Evolutionary conservation across 1,140 invertebrate genomes (phyloP), one percentile per base, ranked within the genome.

Genomic region (Augochlora pura): DNA sequence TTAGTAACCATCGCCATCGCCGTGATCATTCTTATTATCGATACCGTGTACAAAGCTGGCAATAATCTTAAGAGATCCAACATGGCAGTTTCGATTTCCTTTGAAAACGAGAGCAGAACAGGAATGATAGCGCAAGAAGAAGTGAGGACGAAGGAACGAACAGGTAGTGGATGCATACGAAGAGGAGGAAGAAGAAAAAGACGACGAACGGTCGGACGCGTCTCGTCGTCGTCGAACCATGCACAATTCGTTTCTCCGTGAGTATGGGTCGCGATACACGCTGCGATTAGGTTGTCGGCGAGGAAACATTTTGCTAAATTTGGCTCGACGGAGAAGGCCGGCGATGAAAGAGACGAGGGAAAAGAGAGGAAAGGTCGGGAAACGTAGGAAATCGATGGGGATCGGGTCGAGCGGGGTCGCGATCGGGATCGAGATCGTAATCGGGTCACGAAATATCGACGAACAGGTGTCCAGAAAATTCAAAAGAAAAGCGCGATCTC

Each of bases 31-130:
- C 77, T 73, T 12, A 75, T 81, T 70, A 64, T 81, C 52, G 27
- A 85, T 71, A 18, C 49, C 18, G 49, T 92, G 91, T 92, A 92
- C 91, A 92, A 92, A 91, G 87, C 88, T 89, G 91, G 91, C 91
- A 92, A 92, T 92, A 92, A 91, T 88, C 70, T 90, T 91, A 91
- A 91, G 87, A 87, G 62, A 77, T 38, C 46, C 68, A 62, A 86
- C 86, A 85, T 86, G 87, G 85, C 84, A 78, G 88, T 88, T 86
- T 90, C 60, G 83, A 87, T 77, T 85, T n/a, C 64, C 42, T 46
- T 32, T 32, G 32, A 32, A 32, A 14, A 75, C 85, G 57, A 57
- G 38, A 65, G 12, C 38, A 66, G 39, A 80, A 60, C 21, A 49
- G 25, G 16, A 69, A 70, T 32, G 21, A 18, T 75, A 39, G 57